Evolutionary conservation across 2,113 vertebrate genomes (phyloP).

Genomic region (Gasterosteus nipponicus): DNA sequence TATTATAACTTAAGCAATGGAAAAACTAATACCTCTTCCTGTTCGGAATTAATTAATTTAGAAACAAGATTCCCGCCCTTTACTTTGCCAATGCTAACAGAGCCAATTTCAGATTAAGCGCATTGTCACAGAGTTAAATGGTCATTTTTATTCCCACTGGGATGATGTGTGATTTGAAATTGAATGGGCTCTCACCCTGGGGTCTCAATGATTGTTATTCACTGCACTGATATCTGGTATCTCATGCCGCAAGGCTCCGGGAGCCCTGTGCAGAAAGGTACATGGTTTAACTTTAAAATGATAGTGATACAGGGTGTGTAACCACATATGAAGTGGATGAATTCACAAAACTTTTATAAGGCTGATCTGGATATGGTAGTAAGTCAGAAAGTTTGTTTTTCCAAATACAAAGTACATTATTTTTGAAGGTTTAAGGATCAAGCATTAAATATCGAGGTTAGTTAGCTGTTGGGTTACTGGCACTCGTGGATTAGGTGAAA

Average conservation of each 20-base stretch:
- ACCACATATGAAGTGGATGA: slow-evolving; percentile 3
- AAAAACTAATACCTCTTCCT: neutral
- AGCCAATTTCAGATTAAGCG: slow-evolving; percentile 36
- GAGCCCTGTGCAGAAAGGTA: slow-evolving; percentile 33
- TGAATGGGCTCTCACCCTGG: slow-evolving; percentile 50
- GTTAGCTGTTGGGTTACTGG: neutral
- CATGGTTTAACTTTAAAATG: slow-evolving; percentile 36
- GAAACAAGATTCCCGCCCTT: slow-evolving; percentile 8
- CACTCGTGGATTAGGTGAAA: neutral
- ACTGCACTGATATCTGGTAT: slow-evolving; percentile 34
- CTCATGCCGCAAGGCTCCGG: slow-evolving; percentile 44
- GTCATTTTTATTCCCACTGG: slow-evolving; percentile 54
- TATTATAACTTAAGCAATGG: slow-evolving; percentile 11
- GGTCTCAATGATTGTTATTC: slow-evolving; percentile 55
- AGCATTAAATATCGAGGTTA: neutral
- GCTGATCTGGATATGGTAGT: neutral
- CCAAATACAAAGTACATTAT: neutral
- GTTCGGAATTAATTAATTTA: neutral
- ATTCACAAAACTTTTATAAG: slow-evolving; percentile 11
- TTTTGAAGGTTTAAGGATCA: neutral
- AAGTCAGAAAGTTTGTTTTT: neutral
- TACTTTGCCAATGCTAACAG: neutral
- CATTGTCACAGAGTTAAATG: slow-evolving; percentile 47
- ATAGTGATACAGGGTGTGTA: slow-evolving; percentile 7
- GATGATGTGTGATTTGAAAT: slow-evolving; percentile 46